A percentile compares a stretch with the other conserved stretches of the same genome.
These are phyloP conservation scores for Lepeophtheirus nordmannii DNA, from an alignment of 2,888 invertebrate genomes.

Conservation along the genomic window DNA sequence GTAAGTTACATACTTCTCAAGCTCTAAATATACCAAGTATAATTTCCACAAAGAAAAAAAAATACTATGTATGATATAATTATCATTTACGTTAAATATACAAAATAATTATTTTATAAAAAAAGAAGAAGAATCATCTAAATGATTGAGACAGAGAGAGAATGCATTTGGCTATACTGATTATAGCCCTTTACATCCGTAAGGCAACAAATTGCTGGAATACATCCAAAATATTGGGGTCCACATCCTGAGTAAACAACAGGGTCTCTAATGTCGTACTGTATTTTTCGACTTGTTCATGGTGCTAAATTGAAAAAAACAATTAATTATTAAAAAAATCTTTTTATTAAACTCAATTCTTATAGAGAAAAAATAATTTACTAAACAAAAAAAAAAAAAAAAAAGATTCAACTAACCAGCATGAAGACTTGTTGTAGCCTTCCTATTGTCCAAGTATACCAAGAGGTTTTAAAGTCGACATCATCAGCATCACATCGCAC, in stretches of 20 bases:
- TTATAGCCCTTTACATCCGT: constrained; percentile 43
- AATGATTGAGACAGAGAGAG: too few relatives aligned
- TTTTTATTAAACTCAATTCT: too few relatives aligned
- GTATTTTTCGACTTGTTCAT: constrained; percentile 92
- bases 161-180: too few relatives aligned
- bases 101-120: too few relatives aligned
- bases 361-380: constrained; percentile 23
- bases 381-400: neutral
- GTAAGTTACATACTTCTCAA: too few relatives aligned
- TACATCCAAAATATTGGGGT: constrained; percentile 84
- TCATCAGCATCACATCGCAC: constrained; percentile 84
- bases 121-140: too few relatives aligned
- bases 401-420: constrained; percentile 33
- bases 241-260: constrained; percentile 87
- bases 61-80: too few relatives aligned
- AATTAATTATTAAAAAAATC: too few relatives aligned
- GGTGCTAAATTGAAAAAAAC: constrained; percentile 54
- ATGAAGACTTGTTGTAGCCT: constrained; percentile 86
- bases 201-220: constrained; percentile 95
- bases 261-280: constrained; percentile 84
- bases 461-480: constrained; percentile 76
- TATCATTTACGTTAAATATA: too few relatives aligned
- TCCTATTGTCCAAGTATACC: constrained; percentile 92
- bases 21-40: too few relatives aligned
- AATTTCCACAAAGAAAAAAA: too few relatives aligned